These are phyloP conservation scores for Myotis brandtii DNA, from an alignment of 2,113 vertebrate species.

Conservation along the genomic window DNA sequence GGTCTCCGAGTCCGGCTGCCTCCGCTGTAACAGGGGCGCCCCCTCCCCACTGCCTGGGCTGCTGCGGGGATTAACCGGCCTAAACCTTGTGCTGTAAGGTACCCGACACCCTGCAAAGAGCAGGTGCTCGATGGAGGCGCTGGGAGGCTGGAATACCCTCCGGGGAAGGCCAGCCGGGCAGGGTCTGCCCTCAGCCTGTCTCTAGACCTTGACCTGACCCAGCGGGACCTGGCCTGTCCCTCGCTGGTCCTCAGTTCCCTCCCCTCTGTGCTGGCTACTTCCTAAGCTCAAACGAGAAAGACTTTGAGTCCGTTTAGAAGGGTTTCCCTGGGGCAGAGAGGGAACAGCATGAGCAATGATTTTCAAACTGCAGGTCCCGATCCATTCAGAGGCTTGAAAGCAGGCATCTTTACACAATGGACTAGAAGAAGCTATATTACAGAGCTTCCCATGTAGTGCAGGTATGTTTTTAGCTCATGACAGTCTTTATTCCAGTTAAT, in stretches of 20 bases:
- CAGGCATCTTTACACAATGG: neutral
- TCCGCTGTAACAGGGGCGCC: neutral
- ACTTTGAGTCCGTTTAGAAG: neutral
- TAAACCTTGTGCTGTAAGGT: neutral
- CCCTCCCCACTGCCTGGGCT: neutral
- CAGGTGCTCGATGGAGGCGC: fast-evolving
- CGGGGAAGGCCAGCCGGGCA: neutral
- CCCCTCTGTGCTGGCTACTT: neutral
- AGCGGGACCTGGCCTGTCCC: neutral
- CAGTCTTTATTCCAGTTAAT: neutral
- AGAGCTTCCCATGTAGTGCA: neutral
- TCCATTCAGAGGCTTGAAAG: neutral
- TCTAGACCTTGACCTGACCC: neutral
- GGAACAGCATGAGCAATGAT: fast-evolving
- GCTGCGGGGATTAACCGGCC: neutral
- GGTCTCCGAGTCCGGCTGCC: neutral
- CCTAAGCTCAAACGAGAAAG: neutral
- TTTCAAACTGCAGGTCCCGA: neutral
- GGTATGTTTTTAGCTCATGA: neutral
- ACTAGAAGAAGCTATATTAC: neutral
- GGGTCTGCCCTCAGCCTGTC: neutral
- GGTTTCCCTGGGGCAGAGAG: neutral
- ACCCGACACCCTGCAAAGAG: neutral
- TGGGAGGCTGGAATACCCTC: too few species aligned
- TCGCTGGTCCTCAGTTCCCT: neutral